Conservation (phyloP, 1,140 invertebrate species). For the Atta texana region DNA sequence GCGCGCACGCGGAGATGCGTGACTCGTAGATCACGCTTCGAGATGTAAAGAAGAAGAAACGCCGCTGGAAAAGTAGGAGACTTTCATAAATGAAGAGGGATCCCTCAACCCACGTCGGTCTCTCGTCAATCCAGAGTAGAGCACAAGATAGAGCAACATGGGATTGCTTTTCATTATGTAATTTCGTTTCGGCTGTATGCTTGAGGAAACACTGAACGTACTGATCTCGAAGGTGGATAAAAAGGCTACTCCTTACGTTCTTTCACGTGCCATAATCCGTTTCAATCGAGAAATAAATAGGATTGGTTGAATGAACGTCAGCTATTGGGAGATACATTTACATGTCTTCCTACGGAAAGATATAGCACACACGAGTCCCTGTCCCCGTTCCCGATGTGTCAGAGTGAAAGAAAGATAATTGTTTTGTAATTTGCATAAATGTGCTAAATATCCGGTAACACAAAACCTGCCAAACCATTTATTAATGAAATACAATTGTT, state of each 20-base stretch:
- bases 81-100: conserved; percentile 33
- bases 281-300: neutral
- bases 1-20: conserved; percentile 24
- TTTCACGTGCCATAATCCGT: conserved; percentile 9
- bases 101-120: neutral
- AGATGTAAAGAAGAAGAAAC: conserved; percentile 13
- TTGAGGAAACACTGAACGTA: conserved; percentile 18
- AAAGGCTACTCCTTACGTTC: neutral
- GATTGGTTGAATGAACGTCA: neutral
- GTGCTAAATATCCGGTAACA: neutral
- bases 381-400: neutral
- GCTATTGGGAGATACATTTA: conserved; percentile 4
- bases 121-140: neutral
- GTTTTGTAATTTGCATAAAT: conserved; percentile 3
- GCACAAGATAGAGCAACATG: neutral
- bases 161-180: conserved; percentile 50
- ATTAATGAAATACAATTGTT: neutral
- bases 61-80: conserved; percentile 35
- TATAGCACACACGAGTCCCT: neutral
- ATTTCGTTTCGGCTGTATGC: conserved; percentile 7
- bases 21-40: conserved; percentile 59
- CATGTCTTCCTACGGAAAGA: neutral
- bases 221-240: conserved; percentile 32
- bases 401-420: neutral
- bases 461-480: neutral